These are phyloP conservation scores for Melitaea cinxia DNA, from an alignment of 1,140 invertebrate species.

Conservation along the genomic window DNA sequence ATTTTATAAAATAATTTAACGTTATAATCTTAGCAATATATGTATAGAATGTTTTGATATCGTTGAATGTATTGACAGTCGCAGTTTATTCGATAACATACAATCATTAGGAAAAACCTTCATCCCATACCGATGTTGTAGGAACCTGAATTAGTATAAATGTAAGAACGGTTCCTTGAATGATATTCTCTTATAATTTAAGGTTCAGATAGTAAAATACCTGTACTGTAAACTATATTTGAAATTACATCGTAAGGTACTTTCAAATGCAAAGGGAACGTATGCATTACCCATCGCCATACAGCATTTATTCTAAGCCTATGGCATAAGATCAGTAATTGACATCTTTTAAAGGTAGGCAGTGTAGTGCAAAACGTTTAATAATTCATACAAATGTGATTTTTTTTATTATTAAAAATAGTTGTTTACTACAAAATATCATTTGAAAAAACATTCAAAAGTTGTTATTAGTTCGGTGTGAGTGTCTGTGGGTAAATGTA, in stretches of 20 bases:
- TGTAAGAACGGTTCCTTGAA: background rate
- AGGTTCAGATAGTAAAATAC: background rate
- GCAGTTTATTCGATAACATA: background rate
- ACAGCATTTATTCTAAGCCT: constrained; percentile 6
- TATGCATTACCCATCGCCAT: constrained; percentile 8
- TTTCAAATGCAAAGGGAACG: constrained; percentile 20
- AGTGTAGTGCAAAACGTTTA: background rate
- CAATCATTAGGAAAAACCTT: background rate
- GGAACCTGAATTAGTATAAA: background rate
- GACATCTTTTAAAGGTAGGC: constrained; percentile 22
- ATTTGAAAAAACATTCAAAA: background rate
- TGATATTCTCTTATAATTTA: background rate
- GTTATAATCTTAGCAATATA: constrained; percentile 19
- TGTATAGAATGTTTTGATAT: constrained; percentile 24
- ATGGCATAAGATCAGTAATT: constrained; percentile 24
- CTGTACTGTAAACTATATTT: background rate
- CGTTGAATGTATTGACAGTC: constrained; percentile 19
- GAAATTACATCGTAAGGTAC: constrained; percentile 1
- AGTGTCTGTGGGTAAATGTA: background rate
- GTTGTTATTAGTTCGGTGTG: no score
- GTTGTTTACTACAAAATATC: no score
- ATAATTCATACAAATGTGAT: background rate
- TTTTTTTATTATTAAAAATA: background rate
- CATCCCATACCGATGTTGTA: background rate
- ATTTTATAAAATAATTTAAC: constrained; percentile 29